Evolutionary conservation across 2,113 vertebrate genomes (phyloP).

Genomic region (Ornithorhynchus anatinus): DNA sequence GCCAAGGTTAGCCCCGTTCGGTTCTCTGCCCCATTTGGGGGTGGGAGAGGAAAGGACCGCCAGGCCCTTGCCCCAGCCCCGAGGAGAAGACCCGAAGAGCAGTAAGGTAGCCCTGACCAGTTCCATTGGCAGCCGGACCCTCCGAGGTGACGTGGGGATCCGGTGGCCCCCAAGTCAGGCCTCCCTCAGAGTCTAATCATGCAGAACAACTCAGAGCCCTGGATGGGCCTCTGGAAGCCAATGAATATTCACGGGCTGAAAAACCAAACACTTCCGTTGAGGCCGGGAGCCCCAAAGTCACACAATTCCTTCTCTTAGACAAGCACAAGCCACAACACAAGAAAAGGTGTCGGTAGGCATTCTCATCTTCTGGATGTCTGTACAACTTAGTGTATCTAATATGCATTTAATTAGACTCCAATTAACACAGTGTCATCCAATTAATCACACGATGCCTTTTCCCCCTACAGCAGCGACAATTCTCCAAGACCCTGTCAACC

Average conservation of each 20-base stretch:
- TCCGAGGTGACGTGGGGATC: no score
- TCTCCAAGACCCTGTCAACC: slow-evolving; percentile 62
- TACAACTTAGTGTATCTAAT: slow-evolving; percentile 74
- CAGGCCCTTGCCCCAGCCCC: no score
- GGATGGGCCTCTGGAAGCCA: no score
- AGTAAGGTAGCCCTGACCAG: no score
- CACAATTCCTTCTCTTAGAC: slow-evolving; percentile 45
- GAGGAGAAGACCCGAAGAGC: no score
- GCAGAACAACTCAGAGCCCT: no score
- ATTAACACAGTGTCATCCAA: slow-evolving; percentile 75
- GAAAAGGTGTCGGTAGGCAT: slow-evolving; percentile 48
- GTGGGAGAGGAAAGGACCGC: no score
- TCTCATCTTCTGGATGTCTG: slow-evolving; percentile 64
- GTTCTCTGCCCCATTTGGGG: no score
- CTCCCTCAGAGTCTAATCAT: no score
- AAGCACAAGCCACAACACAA: slow-evolving; percentile 50
- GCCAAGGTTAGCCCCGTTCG: no score
- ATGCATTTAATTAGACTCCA: slow-evolving; percentile 74
- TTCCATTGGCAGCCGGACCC: no score
- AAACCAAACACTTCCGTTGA: slow-evolving; percentile 34
- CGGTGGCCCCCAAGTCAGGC: no score
- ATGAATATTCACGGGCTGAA: slow-evolving; percentile 40
- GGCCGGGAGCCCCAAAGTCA: slow-evolving; percentile 27
- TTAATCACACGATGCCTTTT: slow-evolving; percentile 60
- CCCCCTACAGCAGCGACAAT: slow-evolving; percentile 63